Evolutionary conservation across 2,888 invertebrate genomes (phyloP), one percentile per base, ranked within the genome.

Genomic region (Altica lythri): DNA sequence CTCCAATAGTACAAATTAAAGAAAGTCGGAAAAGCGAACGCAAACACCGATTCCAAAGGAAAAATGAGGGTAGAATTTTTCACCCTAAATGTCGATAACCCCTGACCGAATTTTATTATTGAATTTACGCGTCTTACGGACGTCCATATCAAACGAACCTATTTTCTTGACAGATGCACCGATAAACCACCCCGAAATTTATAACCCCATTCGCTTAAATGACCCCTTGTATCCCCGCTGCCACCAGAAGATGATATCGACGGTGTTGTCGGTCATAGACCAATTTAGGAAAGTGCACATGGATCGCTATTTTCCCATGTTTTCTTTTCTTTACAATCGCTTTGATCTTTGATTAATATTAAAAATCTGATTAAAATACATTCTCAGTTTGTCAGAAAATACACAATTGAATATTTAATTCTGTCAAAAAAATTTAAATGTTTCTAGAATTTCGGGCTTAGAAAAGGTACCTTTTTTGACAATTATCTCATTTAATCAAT

Each of bases 121-220:
- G 12, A 30, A 30, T 30, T 30, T 13, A 13, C 30, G 30, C 12
- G 10, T 30, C 30, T 30, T 13, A 30, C 30, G 30, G 30, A 30
- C 13, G 30, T 2, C 30, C 10, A 30, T 30, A 30, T 30, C 30
- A 30, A 30, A 8, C 30, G 30, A 30, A 13, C 13, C 30, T 30
- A 30, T 30, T 30, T 30, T 30, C 30, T 30, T 30, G 30, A 30
- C 30, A 30, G 30, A 30, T 30, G 30, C 30, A 30, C 13, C 30
- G 30, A 30, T 30, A 30, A 30, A 30, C 30, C 30, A 30, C 13
- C 6, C 30, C 30, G 12, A 30, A 30, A 30, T 30, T 30, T 30
- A 30, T 30, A 13, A 30, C 30, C 12, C 30, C 13, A 30, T 30
- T 30, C 13, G 13, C 30, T 30, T 30, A 30, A 30, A 12, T 4